Evolutionary conservation across 1,140 invertebrate genomes (phyloP).

Genomic region (Solenopsis fugax): DNA sequence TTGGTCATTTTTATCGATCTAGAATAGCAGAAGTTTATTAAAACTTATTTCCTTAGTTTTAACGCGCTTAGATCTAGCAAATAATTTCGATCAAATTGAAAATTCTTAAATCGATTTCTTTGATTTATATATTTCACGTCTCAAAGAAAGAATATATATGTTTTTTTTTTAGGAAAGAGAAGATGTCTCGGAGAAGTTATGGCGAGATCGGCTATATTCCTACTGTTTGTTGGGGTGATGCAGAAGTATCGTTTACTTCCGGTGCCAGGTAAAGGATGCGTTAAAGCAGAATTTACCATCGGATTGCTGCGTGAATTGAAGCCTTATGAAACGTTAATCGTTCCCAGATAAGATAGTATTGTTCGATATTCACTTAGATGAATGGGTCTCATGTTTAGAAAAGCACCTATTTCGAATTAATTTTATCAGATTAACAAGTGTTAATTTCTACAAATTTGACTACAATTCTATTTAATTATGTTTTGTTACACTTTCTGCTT

Average conservation of each 20-base stretch:
- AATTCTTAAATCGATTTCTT: background rate
- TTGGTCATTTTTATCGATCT: too few species aligned
- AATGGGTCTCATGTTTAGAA: background rate
- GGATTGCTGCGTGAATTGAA: slow-evolving; percentile 82
- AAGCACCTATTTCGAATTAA: background rate
- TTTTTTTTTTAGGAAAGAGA: slow-evolving; percentile 88
- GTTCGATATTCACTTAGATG: background rate
- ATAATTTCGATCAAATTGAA: background rate
- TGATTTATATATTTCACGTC: background rate
- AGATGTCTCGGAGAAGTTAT: slow-evolving; percentile 92
- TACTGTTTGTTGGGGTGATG: slow-evolving; percentile 91
- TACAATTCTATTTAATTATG: too few species aligned
- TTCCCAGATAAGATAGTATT: slow-evolving; percentile 66
- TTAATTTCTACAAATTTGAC: too few species aligned
- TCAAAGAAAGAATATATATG: background rate
- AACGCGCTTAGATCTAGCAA: background rate
- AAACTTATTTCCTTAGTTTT: background rate
- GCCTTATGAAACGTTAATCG: slow-evolving; percentile 79
- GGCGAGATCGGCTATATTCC: slow-evolving; percentile 91
- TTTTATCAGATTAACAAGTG: background rate
- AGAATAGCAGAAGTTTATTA: background rate
- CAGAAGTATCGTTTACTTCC: slow-evolving; percentile 86
- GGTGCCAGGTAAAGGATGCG: slow-evolving; percentile 78
- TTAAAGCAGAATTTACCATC: slow-evolving; percentile 70
- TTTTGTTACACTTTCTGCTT: too few species aligned